These are phyloP conservation scores for Melinopterus prodromus DNA, from an alignment of 2,888 invertebrate genomes.

Conservation along the genomic window DNA sequence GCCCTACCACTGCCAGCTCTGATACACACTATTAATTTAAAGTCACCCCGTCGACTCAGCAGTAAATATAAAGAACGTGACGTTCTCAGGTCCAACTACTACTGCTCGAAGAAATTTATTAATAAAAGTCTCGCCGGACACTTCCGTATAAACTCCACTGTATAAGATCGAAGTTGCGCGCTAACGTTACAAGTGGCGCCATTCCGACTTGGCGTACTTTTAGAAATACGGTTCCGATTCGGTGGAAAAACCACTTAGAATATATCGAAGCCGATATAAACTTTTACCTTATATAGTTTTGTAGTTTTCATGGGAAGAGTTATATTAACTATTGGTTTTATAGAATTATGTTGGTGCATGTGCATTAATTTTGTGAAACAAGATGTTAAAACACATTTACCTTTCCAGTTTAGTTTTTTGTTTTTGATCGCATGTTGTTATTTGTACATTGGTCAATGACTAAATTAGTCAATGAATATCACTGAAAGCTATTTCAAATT, in stretches of 20 bases:
- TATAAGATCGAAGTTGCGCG: background rate
- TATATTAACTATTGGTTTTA: background rate
- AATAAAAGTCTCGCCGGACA: background rate
- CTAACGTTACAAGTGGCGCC: conserved; percentile 4
- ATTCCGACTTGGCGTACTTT: background rate
- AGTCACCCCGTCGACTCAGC: background rate
- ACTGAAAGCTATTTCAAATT: too few species aligned
- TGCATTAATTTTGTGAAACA: too few species aligned
- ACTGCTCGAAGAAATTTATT: background rate
- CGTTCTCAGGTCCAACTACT: background rate
- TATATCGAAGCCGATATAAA: conserved; percentile 4
- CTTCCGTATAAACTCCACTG: background rate
- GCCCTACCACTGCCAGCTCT: background rate
- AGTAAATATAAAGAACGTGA: background rate
- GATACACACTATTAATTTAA: background rate
- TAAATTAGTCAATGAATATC: too few species aligned
- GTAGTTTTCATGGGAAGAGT: background rate
- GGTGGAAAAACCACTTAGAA: background rate
- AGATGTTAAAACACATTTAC: too few species aligned
- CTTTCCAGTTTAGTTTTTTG: too few species aligned
- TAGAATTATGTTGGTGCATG: too few species aligned
- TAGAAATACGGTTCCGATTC: background rate
- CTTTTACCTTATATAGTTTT: background rate
- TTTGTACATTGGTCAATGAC: too few species aligned
- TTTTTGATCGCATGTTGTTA: too few species aligned